phyloP scores from a whole-genome alignment of 2,888 invertebrate genomes.

The Apoda limacodes region DNA sequence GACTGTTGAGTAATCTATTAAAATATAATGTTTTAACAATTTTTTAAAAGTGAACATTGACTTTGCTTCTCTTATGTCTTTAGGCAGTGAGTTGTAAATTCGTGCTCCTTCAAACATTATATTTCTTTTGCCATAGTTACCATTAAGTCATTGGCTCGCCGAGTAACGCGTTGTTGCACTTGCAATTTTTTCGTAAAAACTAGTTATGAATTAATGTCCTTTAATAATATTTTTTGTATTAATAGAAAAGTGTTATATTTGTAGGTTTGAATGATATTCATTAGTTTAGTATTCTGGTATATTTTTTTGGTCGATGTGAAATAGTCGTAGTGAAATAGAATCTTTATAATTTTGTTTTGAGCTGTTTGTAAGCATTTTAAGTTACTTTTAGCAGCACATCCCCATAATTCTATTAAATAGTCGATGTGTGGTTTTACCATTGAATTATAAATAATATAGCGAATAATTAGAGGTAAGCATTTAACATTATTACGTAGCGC shows the following conservation, averaged over 20 bases:
- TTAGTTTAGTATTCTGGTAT: slow-evolving; percentile 1
- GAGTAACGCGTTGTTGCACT: slow-evolving; percentile 1
- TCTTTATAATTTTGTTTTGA: too few species aligned
- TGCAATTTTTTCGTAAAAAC: slow-evolving; percentile 3
- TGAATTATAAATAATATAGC: not conserved
- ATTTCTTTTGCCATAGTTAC: slow-evolving; percentile 2
- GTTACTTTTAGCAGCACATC: slow-evolving; percentile 1
- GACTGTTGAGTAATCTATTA: too few species aligned
- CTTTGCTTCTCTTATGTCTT: slow-evolving; percentile 1
- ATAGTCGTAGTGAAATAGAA: too few species aligned
- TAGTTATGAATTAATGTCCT: slow-evolving; percentile 6
- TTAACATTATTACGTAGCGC: not conserved
- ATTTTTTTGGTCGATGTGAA: slow-evolving; percentile 1
- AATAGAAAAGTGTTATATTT: slow-evolving; percentile 8
- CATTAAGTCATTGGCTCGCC: slow-evolving; percentile 4
- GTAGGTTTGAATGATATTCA: too few species aligned
- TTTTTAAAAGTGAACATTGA: slow-evolving; percentile 2
- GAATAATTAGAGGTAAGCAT: not conserved
- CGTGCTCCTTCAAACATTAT: slow-evolving; percentile 3
- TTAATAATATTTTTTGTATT: slow-evolving; percentile 8
- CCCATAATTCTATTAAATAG: slow-evolving; percentile 1
- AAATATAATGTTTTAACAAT: too few species aligned
- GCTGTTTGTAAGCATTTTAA: not conserved
- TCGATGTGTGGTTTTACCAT: slow-evolving; percentile 1
- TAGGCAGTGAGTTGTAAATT: slow-evolving; percentile 4